Conservation (phyloP, 92 coral and sea anemone species). For the Epizoanthus scotinus region DNA sequence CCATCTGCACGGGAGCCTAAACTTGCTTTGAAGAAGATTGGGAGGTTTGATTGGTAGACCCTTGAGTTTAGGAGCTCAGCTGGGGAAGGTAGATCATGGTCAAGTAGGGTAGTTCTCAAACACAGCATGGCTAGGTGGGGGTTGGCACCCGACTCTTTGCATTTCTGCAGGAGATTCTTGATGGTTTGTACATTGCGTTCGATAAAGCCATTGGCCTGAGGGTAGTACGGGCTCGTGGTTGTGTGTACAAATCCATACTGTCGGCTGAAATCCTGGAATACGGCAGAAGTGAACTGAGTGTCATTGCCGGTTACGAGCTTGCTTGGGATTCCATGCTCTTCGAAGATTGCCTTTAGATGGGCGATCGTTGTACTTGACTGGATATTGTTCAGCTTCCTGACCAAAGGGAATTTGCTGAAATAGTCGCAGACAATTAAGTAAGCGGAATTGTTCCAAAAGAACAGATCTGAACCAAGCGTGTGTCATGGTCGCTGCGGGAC, state of each 20-base stretch:
- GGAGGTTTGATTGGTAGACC: conserved; percentile 65
- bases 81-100: conserved; percentile 50
- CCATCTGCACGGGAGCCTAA: too few relatives aligned
- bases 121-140: conserved; percentile 69
- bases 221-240: conserved; percentile 44
- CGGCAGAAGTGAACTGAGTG: conserved; percentile 46
- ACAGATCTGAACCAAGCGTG: conserved; percentile 34
- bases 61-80: conserved; percentile 63
- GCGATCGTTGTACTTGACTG: conserved; percentile 52
- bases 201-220: conserved; percentile 53
- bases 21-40: conserved; percentile 53
- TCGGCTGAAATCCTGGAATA: conserved; percentile 25
- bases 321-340: conserved; percentile 60
- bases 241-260: conserved; percentile 37
- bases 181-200: conserved; percentile 53
- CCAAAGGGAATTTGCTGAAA: conserved; percentile 36
- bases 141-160: conserved; percentile 60
- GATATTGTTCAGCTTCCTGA: conserved; percentile 50
- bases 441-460: conserved; percentile 34
- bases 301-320: conserved; percentile 48
- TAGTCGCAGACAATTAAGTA: conserved; percentile 25
- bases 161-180: conserved; percentile 52
- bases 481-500: conserved; percentile 56
- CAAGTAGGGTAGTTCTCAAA: conserved; percentile 53
- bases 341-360: conserved; percentile 59